Conservation (phyloP, 2,797 vertebrate species). For the Bovichtus variegatus region DNA sequence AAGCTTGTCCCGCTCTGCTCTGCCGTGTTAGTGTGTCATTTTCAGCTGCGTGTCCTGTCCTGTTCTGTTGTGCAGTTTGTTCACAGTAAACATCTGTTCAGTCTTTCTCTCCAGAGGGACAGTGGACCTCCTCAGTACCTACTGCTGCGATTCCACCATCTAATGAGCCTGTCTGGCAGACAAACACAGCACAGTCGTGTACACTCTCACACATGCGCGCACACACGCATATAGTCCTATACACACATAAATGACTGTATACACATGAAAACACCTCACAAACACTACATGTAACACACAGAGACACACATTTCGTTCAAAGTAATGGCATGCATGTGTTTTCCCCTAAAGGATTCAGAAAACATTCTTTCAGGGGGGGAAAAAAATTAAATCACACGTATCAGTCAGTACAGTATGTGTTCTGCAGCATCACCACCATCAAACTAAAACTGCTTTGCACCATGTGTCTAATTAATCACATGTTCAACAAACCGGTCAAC, state of each 20-base stretch:
- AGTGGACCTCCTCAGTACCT: conserved; percentile 61
- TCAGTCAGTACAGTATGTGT: conserved; percentile 42
- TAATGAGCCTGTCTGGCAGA: conserved; percentile 74
- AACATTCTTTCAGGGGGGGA: conserved; percentile 11
- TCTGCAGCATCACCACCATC: conserved; percentile 62
- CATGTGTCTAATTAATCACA: conserved; percentile 72
- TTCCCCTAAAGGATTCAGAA: conserved; percentile 46
- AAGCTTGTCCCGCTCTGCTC: neutral
- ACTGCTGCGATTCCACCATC: conserved; percentile 64
- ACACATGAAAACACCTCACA: conserved; percentile 5
- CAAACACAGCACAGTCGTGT: conserved; percentile 10
- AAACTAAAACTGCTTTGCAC: conserved; percentile 39
- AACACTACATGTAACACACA: neutral
- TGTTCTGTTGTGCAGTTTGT: conserved; percentile 45
- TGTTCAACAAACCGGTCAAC: conserved; percentile 70
- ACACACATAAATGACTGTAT: neutral
- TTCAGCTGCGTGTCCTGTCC: conserved; percentile 39
- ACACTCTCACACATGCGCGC: conserved; percentile 11
- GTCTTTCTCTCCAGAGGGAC: conserved; percentile 58
- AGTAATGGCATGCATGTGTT: conserved; percentile 42
- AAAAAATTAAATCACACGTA: conserved; percentile 17
- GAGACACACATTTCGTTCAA: conserved; percentile 39
- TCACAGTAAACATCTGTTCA: conserved; percentile 70
- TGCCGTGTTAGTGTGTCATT: conserved; percentile 43
- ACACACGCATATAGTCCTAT: neutral